phyloP scores from a whole-genome alignment of 2,797 vertebrate species.

The Distichodus sexfasciatus region DNA sequence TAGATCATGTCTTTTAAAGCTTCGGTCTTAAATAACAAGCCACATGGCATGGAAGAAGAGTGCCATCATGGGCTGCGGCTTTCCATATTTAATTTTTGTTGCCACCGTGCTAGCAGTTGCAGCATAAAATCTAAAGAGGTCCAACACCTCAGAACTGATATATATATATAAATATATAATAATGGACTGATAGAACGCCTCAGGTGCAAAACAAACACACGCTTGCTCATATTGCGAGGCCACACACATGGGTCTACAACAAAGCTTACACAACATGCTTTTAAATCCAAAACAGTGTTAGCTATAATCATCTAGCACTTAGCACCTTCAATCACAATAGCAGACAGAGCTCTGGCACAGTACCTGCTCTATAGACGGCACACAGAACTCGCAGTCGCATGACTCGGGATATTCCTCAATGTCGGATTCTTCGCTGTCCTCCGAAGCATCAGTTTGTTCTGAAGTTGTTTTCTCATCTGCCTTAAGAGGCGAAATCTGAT shows the following conservation, averaged over 20 bases:
- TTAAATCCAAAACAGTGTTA: neutral
- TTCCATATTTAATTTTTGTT: constrained; percentile 33
- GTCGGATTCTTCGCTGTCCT: constrained; percentile 60
- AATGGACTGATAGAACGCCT: neutral
- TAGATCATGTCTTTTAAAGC: constrained; percentile 42
- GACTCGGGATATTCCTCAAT: constrained; percentile 62
- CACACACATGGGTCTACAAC: neutral
- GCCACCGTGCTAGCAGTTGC: neutral
- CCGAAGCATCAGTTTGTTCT: constrained; percentile 33
- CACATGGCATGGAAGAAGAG: constrained; percentile 45
- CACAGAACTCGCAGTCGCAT: constrained; percentile 77
- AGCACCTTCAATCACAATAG: neutral
- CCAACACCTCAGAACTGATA: neutral
- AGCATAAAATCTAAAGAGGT: neutral
- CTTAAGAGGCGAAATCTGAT: constrained; percentile 26
- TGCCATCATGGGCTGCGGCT: neutral
- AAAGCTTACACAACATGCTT: constrained; percentile 6
- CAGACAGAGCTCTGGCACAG: neutral
- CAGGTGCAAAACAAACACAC: neutral
- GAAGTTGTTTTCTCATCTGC: constrained; percentile 11
- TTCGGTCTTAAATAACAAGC: constrained; percentile 53
- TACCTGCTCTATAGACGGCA: constrained; percentile 69
- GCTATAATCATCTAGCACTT: neutral
- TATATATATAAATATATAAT: too few species aligned
- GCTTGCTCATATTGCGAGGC: neutral